Conservation (phyloP, 2,888 invertebrate species). For the Eutolmus rufibarbis region DNA sequence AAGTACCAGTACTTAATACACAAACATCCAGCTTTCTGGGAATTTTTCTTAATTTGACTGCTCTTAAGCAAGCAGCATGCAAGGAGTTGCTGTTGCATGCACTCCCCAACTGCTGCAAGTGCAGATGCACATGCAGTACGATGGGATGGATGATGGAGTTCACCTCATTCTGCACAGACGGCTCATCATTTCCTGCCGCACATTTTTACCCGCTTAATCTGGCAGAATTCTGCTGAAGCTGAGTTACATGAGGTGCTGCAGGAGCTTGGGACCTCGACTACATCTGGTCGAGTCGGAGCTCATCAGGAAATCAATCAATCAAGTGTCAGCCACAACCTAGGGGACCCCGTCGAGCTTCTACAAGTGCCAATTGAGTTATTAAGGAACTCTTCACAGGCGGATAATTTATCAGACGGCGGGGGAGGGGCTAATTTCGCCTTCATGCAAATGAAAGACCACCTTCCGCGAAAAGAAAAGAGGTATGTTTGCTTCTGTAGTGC, state of each 20-base stretch:
- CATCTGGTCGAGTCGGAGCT: background rate
- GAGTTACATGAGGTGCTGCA: background rate
- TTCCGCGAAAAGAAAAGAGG: background rate
- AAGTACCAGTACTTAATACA: no score
- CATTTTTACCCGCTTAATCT: background rate
- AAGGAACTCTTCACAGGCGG: background rate
- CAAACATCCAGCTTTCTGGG: no score
- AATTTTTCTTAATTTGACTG: no score
- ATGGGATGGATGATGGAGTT: background rate
- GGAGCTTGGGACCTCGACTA: background rate
- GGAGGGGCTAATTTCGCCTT: background rate
- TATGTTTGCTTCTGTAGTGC: background rate
- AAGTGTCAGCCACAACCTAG: slow-evolving; percentile 18
- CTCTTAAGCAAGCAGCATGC: no score
- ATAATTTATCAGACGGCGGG: background rate
- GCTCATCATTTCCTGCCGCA: background rate
- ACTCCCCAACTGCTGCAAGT: no score
- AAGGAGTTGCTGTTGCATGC: no score
- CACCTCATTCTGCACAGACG: background rate
- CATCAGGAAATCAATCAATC: slow-evolving; percentile 36
- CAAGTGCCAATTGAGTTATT: slow-evolving; percentile 35
- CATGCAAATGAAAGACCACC: background rate
- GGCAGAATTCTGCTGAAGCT: background rate
- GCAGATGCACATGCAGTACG: no score
- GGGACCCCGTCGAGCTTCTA: background rate